These are phyloP conservation scores for Lasiurus borealis DNA, from an alignment of 2,113 vertebrate genomes.

Conservation along the genomic window DNA sequence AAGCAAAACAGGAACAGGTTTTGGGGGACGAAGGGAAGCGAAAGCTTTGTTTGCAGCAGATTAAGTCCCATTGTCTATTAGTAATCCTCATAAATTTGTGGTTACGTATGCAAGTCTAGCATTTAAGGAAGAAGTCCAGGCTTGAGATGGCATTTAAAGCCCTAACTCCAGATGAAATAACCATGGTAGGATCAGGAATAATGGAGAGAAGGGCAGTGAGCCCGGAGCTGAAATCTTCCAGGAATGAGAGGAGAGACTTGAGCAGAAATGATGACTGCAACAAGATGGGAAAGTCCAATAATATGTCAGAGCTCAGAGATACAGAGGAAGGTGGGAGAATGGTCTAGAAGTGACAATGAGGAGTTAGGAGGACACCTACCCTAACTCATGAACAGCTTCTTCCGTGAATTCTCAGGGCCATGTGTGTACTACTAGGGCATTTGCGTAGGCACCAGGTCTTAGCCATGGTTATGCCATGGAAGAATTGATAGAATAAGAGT, in stretches of 20 bases:
- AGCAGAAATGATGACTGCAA: neutral
- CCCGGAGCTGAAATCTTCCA: neutral
- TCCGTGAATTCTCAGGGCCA: neutral
- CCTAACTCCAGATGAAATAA: constrained; percentile 3
- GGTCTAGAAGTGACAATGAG: neutral
- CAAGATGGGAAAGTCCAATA: neutral
- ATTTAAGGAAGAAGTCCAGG: neutral
- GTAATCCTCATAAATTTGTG: neutral
- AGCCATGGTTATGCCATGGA: neutral
- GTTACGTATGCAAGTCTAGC: neutral
- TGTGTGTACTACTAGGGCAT: neutral
- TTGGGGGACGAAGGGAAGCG: neutral
- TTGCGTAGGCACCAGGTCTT: neutral
- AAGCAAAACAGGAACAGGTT: neutral
- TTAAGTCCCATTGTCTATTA: neutral
- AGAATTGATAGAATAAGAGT: neutral
- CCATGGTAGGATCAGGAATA: neutral
- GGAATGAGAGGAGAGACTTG: neutral
- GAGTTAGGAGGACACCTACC: neutral
- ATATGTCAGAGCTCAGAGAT: neutral
- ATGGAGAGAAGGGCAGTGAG: neutral
- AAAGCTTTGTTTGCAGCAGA: neutral
- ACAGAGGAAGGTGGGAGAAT: neutral
- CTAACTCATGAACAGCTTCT: neutral
- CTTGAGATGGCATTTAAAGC: neutral